Evolutionary conservation across 2,113 vertebrate genomes (phyloP), one percentile per base, ranked within the genome.

Genomic region (Corapipo altera): DNA sequence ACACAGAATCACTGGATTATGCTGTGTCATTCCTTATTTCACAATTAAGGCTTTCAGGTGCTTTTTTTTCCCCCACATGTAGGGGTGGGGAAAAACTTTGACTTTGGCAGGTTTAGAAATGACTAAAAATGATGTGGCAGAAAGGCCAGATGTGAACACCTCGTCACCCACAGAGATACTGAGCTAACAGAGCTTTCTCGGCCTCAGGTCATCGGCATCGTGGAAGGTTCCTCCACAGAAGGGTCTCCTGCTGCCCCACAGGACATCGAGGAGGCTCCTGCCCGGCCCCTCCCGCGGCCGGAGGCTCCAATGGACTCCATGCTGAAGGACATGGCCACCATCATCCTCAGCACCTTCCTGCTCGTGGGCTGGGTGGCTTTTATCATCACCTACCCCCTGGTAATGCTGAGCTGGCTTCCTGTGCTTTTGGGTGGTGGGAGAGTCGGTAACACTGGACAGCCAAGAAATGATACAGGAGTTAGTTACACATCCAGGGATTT

Each of bases 351-450:
- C 91, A 99, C 99, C 5, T 99, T 99, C 96, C 98, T 99, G 22
- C 97, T 99, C 73, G 98, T 99, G 22, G 99, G 99, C 92, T 99
- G 99, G 99, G 97, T 99, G 90, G 99, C 99, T 75, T 99, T 99
- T 96, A 98, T 99, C 95, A 99, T 99, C 97, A 98, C 98, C n/a
- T 99, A 99, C 87, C 99, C 99, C 15, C 98, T 99, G 98, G 99
- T 99, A 98, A 97, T 41, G 49, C 57, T 44, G 48, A 6, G 74
- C 61, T 81, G 28, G 32, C 44, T 64, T 59, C 41, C 11, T n/a
- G 51, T 48, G 81, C 39, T 73, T 76, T 39, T 49, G 65, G 43
- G 32, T 43, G 48, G 23, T 16, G 35, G 35, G 75, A 55, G 33
- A 44, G 44, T 64, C 32, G 6, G 30, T 26, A 71, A 35, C 3